Percentiles rank a stretch among this genome's conserved stretches.
These are phyloP conservation scores for Onychostruthus taczanowskii DNA, from an alignment of 2,113 vertebrate species.

Conservation along the genomic window DNA sequence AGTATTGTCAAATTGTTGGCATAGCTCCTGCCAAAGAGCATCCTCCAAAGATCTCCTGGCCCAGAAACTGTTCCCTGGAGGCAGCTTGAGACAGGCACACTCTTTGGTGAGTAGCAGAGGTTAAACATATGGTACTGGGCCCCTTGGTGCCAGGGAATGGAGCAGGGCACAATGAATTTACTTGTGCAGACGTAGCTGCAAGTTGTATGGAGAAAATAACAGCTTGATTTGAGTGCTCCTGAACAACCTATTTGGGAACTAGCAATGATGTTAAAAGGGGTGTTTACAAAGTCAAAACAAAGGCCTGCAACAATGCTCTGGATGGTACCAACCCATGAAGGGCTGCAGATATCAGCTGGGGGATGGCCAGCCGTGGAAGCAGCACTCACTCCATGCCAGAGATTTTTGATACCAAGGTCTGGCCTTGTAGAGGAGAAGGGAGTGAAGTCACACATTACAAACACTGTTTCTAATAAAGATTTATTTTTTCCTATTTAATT, in stretches of 20 bases:
- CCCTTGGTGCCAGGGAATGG: not conserved
- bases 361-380: fast-evolving
- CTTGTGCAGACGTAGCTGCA: not conserved
- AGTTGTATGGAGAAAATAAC: not conserved
- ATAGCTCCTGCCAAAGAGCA: not conserved
- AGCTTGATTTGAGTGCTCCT: not conserved
- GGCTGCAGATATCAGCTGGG: not conserved
- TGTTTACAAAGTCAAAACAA: not conserved
- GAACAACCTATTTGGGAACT: not conserved
- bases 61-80: not conserved
- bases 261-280: not conserved
- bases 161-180: not conserved
- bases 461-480: not conserved
- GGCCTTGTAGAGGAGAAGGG: not conserved
- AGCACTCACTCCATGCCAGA: fast-evolving
- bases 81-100: not conserved
- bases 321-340: not conserved
- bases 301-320: not conserved
- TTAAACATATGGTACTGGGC: not conserved
- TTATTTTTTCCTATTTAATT: not conserved
- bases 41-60: not conserved
- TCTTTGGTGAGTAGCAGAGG: not conserved
- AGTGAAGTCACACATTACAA: not conserved
- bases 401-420: not conserved
- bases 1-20: not conserved